These are phyloP conservation scores for Ammodytes dubius DNA, from an alignment of 2,113 vertebrate genomes.

Conservation along the genomic window DNA sequence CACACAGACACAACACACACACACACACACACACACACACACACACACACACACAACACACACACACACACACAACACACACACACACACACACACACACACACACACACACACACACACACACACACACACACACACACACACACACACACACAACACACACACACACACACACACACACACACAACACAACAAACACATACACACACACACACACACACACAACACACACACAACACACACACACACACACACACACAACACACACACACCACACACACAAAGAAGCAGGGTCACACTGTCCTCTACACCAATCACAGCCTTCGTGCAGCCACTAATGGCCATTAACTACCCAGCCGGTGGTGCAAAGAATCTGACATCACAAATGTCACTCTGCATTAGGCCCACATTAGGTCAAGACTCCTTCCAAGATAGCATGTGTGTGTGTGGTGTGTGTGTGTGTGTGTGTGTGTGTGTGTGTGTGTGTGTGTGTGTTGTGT, in stretches of 20 bases:
- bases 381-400: slow-evolving; percentile 78
- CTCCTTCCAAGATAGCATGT: slow-evolving; percentile 63
- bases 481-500: slow-evolving; percentile 11
- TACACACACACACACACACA: too few relatives aligned
- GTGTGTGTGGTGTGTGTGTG: slow-evolving; percentile 1
- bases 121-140: too few relatives aligned
- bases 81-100: too few relatives aligned
- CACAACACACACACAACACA: too few relatives aligned
- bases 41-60: too few relatives aligned
- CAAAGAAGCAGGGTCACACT: slow-evolving; percentile 56
- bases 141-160: not conserved
- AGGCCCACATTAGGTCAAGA: slow-evolving; percentile 65
- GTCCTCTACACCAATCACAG: slow-evolving; percentile 69
- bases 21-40: too few relatives aligned
- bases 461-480: slow-evolving; percentile 1
- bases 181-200: too few relatives aligned
- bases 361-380: slow-evolving; percentile 84
- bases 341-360: slow-evolving; percentile 79
- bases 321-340: slow-evolving; percentile 67
- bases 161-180: too few relatives aligned
- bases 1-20: slow-evolving; percentile 43
- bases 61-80: too few relatives aligned
- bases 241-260: too few relatives aligned
- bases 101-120: too few relatives aligned
- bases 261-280: not conserved